Percentiles rank a stretch among this genome's conserved stretches.
phyloP scores from a whole-genome alignment of 2,113 vertebrate genomes.

The Xiphophorus hellerii region DNA sequence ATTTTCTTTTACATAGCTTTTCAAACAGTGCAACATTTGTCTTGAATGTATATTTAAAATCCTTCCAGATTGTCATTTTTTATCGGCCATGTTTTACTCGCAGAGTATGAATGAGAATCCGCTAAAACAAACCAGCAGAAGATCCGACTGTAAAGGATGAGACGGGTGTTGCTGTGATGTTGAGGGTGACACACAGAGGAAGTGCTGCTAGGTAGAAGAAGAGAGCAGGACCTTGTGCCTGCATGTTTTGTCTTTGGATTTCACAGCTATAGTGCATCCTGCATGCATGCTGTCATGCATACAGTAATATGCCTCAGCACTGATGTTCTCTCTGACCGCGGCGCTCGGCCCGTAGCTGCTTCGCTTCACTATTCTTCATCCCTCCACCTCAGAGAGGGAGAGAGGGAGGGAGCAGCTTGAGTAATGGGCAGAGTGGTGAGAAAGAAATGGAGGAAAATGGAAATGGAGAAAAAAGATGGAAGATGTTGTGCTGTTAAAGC shows the following conservation, averaged over 20 bases:
- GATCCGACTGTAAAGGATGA: constrained; percentile 19
- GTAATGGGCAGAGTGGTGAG: constrained; percentile 47
- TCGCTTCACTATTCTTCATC: constrained; percentile 47
- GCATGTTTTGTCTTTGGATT: constrained; percentile 56
- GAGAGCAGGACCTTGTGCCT: constrained; percentile 29
- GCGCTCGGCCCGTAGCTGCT: constrained; percentile 31
- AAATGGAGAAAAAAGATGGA: neutral
- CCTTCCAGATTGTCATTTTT: neutral
- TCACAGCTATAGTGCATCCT: constrained; percentile 39
- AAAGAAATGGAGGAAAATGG: neutral
- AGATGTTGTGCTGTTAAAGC: constrained; percentile 20
- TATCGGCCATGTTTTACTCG: neutral
- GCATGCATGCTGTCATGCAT: constrained; percentile 68
- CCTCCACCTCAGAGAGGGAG: neutral
- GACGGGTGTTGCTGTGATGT: constrained; percentile 12
- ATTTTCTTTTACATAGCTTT: neutral
- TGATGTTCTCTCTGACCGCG: constrained; percentile 1
- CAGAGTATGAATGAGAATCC: neutral
- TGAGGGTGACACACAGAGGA: constrained; percentile 30
- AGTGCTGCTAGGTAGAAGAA: constrained; percentile 14
- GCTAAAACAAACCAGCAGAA: neutral
- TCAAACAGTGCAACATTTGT: neutral
- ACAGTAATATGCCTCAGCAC: constrained; percentile 45
- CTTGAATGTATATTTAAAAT: neutral
- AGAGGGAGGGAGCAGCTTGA: constrained; percentile 28